A percentile compares a stretch with the other conserved stretches of the same genome.
phyloP scores from a whole-genome alignment of 2,797 vertebrate species.

The Chrosomus eos region DNA sequence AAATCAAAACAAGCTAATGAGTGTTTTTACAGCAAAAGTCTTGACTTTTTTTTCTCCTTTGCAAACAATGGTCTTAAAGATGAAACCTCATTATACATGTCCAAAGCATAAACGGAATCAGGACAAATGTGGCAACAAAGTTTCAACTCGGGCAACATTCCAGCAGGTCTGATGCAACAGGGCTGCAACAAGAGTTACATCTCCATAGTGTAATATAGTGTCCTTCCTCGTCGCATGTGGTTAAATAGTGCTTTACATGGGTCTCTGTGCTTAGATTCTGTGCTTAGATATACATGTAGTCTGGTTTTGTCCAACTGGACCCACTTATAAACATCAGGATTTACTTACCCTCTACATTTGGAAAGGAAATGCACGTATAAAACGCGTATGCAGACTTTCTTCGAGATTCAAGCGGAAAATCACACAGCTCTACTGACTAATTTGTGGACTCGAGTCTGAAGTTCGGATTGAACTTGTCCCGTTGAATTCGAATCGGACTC shows the following conservation, averaged over 20 bases:
- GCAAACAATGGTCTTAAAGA: conserved; percentile 55
- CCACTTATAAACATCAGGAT: neutral
- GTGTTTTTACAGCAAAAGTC: conserved; percentile 10
- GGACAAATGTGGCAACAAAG: conserved; percentile 71
- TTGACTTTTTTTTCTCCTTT: conserved; percentile 2
- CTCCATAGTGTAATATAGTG: conserved; percentile 73
- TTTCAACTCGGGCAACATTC: conserved; percentile 76
- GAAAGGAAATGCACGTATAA: neutral
- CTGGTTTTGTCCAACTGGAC: conserved; percentile 13
- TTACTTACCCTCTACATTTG: neutral
- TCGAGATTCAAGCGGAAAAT: neutral
- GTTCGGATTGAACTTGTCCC: conserved; percentile 21
- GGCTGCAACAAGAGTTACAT: conserved; percentile 82
- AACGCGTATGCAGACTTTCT: neutral
- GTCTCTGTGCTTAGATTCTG: neutral
- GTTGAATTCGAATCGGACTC: conserved; percentile 30
- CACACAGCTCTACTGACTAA: neutral
- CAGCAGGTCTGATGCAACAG: conserved; percentile 86
- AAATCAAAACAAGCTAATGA: conserved; percentile 32
- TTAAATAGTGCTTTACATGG: conserved; percentile 72
- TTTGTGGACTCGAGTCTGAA: conserved; percentile 1
- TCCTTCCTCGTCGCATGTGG: conserved; percentile 75
- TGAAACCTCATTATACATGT: conserved; percentile 57
- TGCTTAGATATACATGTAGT: neutral
- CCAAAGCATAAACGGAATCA: conserved; percentile 49